Base-by-base conservation (phyloP, 1,140 invertebrate genomes). In the Phortica variegata region DNA sequence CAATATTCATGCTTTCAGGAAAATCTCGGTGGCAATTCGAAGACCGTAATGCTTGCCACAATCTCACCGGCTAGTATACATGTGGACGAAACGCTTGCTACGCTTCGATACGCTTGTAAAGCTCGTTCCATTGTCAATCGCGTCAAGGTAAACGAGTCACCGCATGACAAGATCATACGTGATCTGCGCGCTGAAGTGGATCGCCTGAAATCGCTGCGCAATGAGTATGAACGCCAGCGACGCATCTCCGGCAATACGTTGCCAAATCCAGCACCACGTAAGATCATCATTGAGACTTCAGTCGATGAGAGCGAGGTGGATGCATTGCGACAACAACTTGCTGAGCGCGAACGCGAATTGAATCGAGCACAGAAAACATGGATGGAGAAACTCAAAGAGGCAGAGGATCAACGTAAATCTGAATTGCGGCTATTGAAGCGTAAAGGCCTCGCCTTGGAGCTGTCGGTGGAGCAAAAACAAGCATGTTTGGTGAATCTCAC, bases 81-180 rank as follows among this genome's bases (percentile, higher is more conserved):
- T 77, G 72, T 87, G 15, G 92, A 95, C 45, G 80, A 93, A 75
- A 92, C 90, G 0, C 73, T 95, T 17, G 88, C 90, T 1, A 95
- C 93, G 0, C 79, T 95, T 26, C 81, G 93, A 12, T 95, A 93
- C 68, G 90, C 89, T 5, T 89, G 88, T 68, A 85, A 90, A 65
- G 93, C 93, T 1, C 85, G 94, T 63, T 88, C 89, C 46, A 97
- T 97, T 48, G 91, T 95, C 62, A 96, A 96, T 73, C 90, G 93
- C 60, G 92, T 93, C 0, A 94, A 90, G 29, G 90, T 95, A 50
- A 96, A 97, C 77, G 93, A 95, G 71, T 90, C 92, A 77, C 84
- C 88, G 0, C 91, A 91, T 61, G 88, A 91, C 21, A 89, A 89
- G 76, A 80, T 91, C 20, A 92, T 93, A 47, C 77, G 88, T 36